Evolutionary conservation across 2,797 vertebrate genomes (phyloP), one percentile per base, ranked within the genome.

Genomic region (Miichthys miiuy): DNA sequence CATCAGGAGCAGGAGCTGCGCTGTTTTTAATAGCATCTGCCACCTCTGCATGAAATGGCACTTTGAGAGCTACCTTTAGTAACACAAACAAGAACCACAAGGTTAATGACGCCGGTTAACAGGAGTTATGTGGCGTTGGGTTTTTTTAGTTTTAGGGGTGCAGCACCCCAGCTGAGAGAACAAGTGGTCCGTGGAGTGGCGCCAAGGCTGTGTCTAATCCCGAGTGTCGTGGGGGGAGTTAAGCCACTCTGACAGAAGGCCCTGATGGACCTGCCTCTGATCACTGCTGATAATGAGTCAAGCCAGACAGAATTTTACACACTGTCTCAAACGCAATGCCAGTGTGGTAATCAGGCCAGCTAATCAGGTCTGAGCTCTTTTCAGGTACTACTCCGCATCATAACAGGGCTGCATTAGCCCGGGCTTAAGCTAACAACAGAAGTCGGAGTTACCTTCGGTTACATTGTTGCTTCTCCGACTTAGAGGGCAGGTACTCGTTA

Each of bases 301-400:
- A 88, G 91, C 88, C 91, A 93, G 93, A 91, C 92, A 88, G 76
- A 90, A 89, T 86, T 91, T 88, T 83, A 80, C 84, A 86, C 87
- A 85, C 75, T 66, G 90, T 89, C 88, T 91, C 84, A 80, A 88
- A 79, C 34, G 58, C 78, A 81, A 64, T 63, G 70, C 23, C 75
- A 50, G 80, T 67, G 92, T 75, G 78, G 88, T 91, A 91, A 92
- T 92, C 91, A 86, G 89, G 86, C 69, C 73, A 79, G 91, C 90
- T 94, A 94, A 93, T 93, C 93, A 86, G 89, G 92, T 92, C 92
- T 93, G 91, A 94, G 92, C 92, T 92, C 90, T 79, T 80, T 74
- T 67, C 78, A 54, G 68, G 77, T 65, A 23, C 46, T 21, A 9
- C 67, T 74, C 70, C 64, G 62, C 63, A 58, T 81, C 69, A 79